Base-by-base conservation (phyloP, 2,888 invertebrate genomes). In the Habrosyne pyritoides region DNA sequence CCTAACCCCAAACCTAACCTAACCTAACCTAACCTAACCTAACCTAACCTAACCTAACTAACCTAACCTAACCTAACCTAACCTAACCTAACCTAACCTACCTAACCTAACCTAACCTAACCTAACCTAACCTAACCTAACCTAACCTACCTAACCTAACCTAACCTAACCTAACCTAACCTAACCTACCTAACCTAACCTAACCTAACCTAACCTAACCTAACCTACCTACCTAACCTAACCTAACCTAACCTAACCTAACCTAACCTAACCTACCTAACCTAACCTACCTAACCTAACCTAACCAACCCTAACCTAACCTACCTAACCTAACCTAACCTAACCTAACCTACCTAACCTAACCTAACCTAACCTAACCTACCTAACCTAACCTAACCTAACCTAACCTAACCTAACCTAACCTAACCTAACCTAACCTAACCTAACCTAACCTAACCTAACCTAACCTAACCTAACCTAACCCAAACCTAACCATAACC, bases 171-270 rank as follows among this genome's bases (percentile, higher is more conserved):
- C n/a, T n/a, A n/a, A n/a, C n/a, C n/a, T n/a, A n/a, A n/a, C n/a
- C n/a, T n/a, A n/a, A n/a, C n/a, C n/a, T n/a, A n/a, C n/a, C n/a
- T n/a, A n/a, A n/a, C n/a, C n/a, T n/a, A n/a, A n/a, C n/a, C n/a
- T n/a, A n/a, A n/a, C n/a, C n/a, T n/a, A n/a, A n/a, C n/a, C n/a
- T n/a, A n/a, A n/a, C n/a, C n/a, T n/a, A n/a, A n/a, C n/a, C n/a
- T n/a, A n/a, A n/a, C n/a, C 8, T 7, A 28, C 3, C 28, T 8
- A 30, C 30, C 30, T 30, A 30, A 21, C 47, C 26, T 61, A 57
- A 57, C 57, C 57, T 60, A 57, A 57, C 56, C 56, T 59, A 56
- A 56, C 56, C 56, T 59, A 56, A 56, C 56, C 56, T 59, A 56
- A 56, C 56, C 56, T 56, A 53, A 56, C 56, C 54, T 54, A 52